A percentile compares a stretch with the other conserved stretches of the same genome.
These are phyloP conservation scores for Drosophila littoralis DNA, from an alignment of 1,140 invertebrate genomes.

Conservation along the genomic window DNA sequence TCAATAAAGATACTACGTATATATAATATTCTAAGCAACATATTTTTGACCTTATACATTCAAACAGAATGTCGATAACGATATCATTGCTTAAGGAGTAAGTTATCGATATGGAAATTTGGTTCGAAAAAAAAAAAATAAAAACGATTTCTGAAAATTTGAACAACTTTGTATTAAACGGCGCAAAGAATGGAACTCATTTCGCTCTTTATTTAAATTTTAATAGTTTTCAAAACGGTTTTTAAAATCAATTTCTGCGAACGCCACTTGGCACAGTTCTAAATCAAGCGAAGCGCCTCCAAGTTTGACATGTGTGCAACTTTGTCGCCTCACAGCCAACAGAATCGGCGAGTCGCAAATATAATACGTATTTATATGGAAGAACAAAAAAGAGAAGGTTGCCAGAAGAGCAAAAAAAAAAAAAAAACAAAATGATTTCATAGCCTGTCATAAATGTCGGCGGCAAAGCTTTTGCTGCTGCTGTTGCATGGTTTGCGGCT, in stretches of 20 bases:
- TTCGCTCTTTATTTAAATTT: slow-evolving; percentile 27
- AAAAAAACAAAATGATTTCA: slow-evolving; percentile 59
- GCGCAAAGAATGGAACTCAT: slow-evolving; percentile 2
- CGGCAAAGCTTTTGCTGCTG: slow-evolving; percentile 53
- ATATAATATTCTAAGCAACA: no score
- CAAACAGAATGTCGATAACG: no score
- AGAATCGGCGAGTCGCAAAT: slow-evolving; percentile 1
- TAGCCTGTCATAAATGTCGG: slow-evolving; percentile 81
- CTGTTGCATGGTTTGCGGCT: slow-evolving; percentile 13
- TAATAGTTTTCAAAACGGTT: slow-evolving; percentile 75
- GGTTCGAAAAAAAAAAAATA: background rate
- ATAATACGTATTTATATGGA: slow-evolving; percentile 51
- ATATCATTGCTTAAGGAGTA: no score
- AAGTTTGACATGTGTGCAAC: slow-evolving; percentile 77
- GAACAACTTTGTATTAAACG: slow-evolving; percentile 35
- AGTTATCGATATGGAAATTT: no score
- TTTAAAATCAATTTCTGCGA: slow-evolving; percentile 81
- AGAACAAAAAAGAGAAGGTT: slow-evolving; percentile 20
- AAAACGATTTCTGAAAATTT: background rate
- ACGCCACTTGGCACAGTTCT: slow-evolving; percentile 78
- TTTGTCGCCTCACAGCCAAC: slow-evolving; percentile 46
- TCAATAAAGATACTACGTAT: no score
- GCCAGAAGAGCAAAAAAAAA: slow-evolving; percentile 14
- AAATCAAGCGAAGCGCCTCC: slow-evolving; percentile 79
- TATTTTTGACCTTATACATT: no score